phyloP scores from a whole-genome alignment of 2,113 vertebrate genomes.

The Burhinus oedicnemus region DNA sequence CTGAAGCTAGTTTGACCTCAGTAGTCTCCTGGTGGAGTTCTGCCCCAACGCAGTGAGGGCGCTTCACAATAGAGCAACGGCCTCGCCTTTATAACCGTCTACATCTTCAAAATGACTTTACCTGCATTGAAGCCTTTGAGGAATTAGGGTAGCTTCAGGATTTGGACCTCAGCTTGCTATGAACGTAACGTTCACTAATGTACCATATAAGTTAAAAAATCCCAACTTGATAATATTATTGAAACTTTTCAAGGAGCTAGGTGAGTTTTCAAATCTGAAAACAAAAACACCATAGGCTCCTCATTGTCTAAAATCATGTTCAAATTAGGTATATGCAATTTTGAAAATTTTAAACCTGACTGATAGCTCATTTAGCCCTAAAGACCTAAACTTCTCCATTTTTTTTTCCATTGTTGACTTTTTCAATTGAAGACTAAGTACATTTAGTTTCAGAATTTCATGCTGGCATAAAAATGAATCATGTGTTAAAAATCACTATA shows the following conservation, averaged over 20 bases:
- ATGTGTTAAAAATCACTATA: neutral
- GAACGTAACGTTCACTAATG: neutral
- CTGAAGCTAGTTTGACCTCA: slow-evolving; percentile 24
- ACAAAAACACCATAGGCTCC: neutral
- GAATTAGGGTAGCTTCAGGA: neutral
- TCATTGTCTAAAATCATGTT: neutral
- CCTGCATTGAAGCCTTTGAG: neutral
- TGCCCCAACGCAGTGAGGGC: neutral
- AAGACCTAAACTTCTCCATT: neutral
- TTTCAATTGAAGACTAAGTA: neutral
- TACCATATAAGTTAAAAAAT: neutral
- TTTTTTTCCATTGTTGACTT: neutral
- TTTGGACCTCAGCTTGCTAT: neutral
- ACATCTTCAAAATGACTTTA: neutral
- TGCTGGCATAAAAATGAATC: neutral
- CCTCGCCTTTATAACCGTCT: neutral
- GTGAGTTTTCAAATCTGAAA: neutral
- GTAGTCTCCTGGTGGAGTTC: neutral
- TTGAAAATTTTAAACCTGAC: neutral
- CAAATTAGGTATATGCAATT: neutral
- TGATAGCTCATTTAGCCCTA: neutral
- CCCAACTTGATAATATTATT: neutral
- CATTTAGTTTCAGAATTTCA: neutral
- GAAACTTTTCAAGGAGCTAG: neutral
- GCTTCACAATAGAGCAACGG: neutral